Percentiles rank a stretch among this genome's conserved stretches.
These are phyloP conservation scores for Caenorhabditis panamensis DNA, from an alignment of 2,888 invertebrate species.

Conservation along the genomic window DNA sequence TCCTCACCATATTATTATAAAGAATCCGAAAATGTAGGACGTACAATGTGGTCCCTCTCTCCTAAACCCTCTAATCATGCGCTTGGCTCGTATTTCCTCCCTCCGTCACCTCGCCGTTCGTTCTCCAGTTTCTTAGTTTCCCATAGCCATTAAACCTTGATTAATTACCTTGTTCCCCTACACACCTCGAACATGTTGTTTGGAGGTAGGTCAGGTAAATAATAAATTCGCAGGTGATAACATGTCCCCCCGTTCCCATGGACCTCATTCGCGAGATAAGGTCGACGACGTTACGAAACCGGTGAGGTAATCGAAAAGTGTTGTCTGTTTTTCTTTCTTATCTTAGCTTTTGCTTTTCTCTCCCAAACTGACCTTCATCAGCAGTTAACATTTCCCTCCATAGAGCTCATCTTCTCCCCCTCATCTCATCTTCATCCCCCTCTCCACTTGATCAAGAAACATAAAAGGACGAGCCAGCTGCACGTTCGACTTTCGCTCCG, in stretches of 20 bases:
- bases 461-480: conserved; percentile 52
- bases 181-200: conserved; percentile 47
- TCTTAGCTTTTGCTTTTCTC: background rate
- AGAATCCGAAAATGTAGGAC: conserved; percentile 24
- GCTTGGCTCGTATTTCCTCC: conserved; percentile 55
- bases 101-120: conserved; percentile 8
- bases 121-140: conserved; percentile 47
- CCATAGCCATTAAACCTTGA: conserved; percentile 59
- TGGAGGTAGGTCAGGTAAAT: conserved; percentile 56
- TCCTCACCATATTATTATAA: conserved; percentile 34
- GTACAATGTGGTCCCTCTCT: background rate
- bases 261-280: conserved; percentile 34
- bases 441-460: conserved; percentile 52
- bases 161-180: conserved; percentile 56
- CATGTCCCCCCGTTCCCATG: conserved; percentile 30
- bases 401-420: conserved; percentile 26
- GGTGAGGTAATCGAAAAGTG: conserved; percentile 22
- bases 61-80: conserved; percentile 53
- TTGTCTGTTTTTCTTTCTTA: conserved; percentile 5
- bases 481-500: conserved; percentile 48
- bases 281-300: conserved; percentile 35
- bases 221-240: conserved; percentile 56
- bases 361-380: background rate
- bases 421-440: background rate
- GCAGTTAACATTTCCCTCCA: conserved; percentile 9